Base-by-base conservation (phyloP, 2,113 vertebrate genomes). In the Apteryx mantelli region DNA sequence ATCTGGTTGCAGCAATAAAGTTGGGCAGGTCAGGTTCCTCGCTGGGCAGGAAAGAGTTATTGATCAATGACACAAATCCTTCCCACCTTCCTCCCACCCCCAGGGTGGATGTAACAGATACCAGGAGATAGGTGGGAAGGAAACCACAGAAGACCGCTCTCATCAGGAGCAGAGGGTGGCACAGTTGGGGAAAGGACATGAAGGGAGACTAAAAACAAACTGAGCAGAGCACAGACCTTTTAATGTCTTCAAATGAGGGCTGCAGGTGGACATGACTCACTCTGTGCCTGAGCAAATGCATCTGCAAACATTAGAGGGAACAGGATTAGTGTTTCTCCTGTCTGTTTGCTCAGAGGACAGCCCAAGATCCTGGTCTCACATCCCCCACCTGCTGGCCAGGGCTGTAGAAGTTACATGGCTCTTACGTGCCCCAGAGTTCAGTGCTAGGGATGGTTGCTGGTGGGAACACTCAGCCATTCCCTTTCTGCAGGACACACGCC, bases 1-100 rank as follows among this genome's bases (percentile, higher is more conserved):
- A 99, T 99, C 98, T 98, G 98, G 98, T 99, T 99, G 98, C 99
- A 98, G 97, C 96, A 97, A 98, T 95, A 98, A 97, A 98, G 96
- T 97, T 97, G 98, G 48, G 97, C 60, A 98, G 98, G 97, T 98
- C 98, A 97, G 94, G 85, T 97, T 97, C 97, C 95, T 97, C 92
- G 96, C 82, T 91, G 91, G 81, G 79, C 93, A 94, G 96, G 89
- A 96, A 96, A 38, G 80, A 93, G 95, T 94, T 96, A 97, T 95
- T 97, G 95, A 97, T 97, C 96, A 96, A 90, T 95, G 96, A 91
- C 89, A 96, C 22, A 17, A 40, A 81, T 64, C 69, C 91, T 95
- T 90, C 93, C 94, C 94, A 96, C 94, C 86, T 96, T 95, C 94
- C 94, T 97, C 56, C 73, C 18, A 2, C 78, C 89, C 92, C 89